Evolutionary conservation across 2,797 vertebrate genomes (phyloP), one percentile per base, ranked within the genome.

Genomic region (Dendrocincla fuliginosa): DNA sequence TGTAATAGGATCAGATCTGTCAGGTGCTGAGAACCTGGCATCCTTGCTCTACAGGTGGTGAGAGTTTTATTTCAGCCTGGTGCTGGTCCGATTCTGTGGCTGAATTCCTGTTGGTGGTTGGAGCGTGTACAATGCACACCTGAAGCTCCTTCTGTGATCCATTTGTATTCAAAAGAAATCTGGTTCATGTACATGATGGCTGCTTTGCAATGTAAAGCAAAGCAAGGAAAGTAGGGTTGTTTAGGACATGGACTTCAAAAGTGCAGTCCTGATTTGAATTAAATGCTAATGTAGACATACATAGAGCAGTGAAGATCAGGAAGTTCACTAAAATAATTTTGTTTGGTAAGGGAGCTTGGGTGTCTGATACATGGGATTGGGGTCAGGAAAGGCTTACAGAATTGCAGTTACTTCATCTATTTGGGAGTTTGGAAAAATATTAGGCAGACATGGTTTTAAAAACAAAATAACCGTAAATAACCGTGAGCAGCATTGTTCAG

Each of bases 181-280:
- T 92, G 44, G 63, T 83, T 85, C 30, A 9, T 28, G 71, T 63
- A 32, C 59, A 44, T 70, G 32, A 23, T 89, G 49, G 24, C 49
- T 89, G 33, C 64, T 96, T 96, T 93, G 84, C 91, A 85, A 70
- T 83, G 56, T 94, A 93, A 92, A 93, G 57, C 33, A 57, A 86
- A 94, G 69, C 30, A 71, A 74, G 44, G 53, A 63, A 85, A 78
- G 33, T 28, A 33, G 53, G 17, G 13, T 39, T 61, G 19, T 61
- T 81, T 65, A 23, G 67, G 59, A 76, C 70, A 69, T 9, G 23
- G 77, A 68, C 84, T 92, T 79, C 42, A 79, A 16, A 93, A 89
- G 46, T 7, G 1, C 37, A 32, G 46, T 53, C 53, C 59, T 84
- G 59, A 84, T 90, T 69, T 82, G 63, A 87, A 79, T 92, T 55